Conservation (phyloP, 53 echinoderm and acorn worm species). For the Hippasteria phrygiana region DNA sequence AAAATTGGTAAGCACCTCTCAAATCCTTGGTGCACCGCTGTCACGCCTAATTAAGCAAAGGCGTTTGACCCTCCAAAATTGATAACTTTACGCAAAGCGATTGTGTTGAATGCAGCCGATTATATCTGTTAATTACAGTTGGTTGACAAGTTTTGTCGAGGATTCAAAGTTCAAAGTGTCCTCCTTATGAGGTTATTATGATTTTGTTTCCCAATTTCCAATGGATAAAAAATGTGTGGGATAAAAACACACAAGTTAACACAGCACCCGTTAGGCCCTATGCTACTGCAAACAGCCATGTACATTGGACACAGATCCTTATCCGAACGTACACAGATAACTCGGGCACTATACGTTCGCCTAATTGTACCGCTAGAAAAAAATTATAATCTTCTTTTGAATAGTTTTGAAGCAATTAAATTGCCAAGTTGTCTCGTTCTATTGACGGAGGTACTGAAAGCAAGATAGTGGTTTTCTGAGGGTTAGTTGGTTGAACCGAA, state of each 20-base stretch:
- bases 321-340: slow-evolving; percentile 20
- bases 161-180: neutral
- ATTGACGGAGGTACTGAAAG: neutral
- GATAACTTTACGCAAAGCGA: neutral
- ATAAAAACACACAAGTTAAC: neutral
- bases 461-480: neutral
- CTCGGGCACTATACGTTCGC: neutral
- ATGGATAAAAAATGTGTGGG: neutral
- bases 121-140: neutral
- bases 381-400: slow-evolving; percentile 21
- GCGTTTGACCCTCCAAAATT: too few relatives aligned
- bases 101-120: neutral
- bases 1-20: too few relatives aligned
- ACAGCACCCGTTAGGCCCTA: slow-evolving; percentile 28
- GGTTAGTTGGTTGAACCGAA: neutral
- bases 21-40: too few relatives aligned
- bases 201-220: neutral
- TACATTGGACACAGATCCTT: slow-evolving; percentile 35
- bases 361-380: slow-evolving; percentile 8
- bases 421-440: slow-evolving; percentile 4
- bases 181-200: neutral
- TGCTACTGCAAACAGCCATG: slow-evolving; percentile 40
- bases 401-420: slow-evolving; percentile 19
- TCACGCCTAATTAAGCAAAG: too few relatives aligned
- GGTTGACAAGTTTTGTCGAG: neutral